Base-by-base conservation (phyloP, 1,140 invertebrate genomes). In the Drosophila triauraria region DNA sequence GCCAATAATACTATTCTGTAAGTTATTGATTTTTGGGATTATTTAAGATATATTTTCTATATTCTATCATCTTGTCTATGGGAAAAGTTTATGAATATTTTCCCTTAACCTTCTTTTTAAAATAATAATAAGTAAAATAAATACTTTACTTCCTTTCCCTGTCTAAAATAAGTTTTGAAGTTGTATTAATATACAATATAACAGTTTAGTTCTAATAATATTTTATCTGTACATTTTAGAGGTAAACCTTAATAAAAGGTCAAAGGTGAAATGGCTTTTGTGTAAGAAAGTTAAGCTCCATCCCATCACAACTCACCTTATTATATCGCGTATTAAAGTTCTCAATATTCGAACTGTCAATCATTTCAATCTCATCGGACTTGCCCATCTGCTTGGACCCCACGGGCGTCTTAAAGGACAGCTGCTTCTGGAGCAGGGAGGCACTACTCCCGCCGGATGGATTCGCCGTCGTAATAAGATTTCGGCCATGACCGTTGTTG, bases 1-100 rank as follows among this genome's bases (percentile, higher is more conserved):
- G 25, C 93, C 93, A 38, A 94, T 93, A 32, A 87, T 84, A 35
- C 91, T 91, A 38, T 93, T 93, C 93, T 93, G 32, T 9, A 75
- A 71, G 50, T n/a, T 6, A 59, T n/a, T 4, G 4, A 44, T 4
- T 25, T 35, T 8, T 15, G 8, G 17, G 1, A 25, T 23, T 32
- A 43, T 17, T 25, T 6, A 13, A 35, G 3, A 23, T 13, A 43
- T 17, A 32, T 32, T 20, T 20, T 50, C 8, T 50, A 50, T n/a
- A 25, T 8, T 12, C 6, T 2, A 40, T 3, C 12, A 13, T 15
- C 38, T 30, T 0, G 5, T 7, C 1, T 30, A 30, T 30, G 27
- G 0, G 27, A 5, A 6, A 30, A 30, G 27, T 30, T 30, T 30
- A 30, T 30, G 6, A 30, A 30, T 30, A 30, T 30, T 30, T 30